Conservation (phyloP, 2,113 vertebrate genomes). For the Seriola rivoliana region DNA sequence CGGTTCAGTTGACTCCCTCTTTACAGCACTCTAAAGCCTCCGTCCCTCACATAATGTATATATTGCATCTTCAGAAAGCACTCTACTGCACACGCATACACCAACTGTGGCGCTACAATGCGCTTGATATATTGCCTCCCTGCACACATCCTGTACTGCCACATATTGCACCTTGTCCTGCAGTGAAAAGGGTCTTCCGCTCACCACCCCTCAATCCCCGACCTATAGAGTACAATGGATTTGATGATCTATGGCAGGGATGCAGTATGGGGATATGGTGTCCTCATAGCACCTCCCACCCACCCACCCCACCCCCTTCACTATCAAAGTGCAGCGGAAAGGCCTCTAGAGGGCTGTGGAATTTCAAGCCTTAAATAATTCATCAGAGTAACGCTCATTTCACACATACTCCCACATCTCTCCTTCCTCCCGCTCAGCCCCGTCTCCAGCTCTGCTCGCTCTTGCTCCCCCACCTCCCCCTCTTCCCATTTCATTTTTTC, state of each 20-base stretch:
- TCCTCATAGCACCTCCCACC: conserved; percentile 45
- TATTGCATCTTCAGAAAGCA: conserved; percentile 17
- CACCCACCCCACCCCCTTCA: conserved; percentile 42
- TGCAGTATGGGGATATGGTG: conserved; percentile 56
- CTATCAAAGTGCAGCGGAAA: conserved; percentile 59
- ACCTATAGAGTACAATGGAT: conserved; percentile 12
- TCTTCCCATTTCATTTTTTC: conserved; percentile 36
- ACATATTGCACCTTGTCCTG: conserved; percentile 38
- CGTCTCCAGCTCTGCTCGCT: conserved; percentile 38
- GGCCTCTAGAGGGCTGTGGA: conserved; percentile 72
- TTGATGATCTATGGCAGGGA: conserved; percentile 37
- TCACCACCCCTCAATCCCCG: conserved; percentile 34
- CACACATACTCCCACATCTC: conserved; percentile 70
- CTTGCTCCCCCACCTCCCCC: neutral
- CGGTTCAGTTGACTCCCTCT: conserved; percentile 25
- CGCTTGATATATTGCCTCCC: conserved; percentile 24
- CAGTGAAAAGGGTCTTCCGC: conserved; percentile 40
- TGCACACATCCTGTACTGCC: conserved; percentile 28
- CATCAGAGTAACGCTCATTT: conserved; percentile 73
- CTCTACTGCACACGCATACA: conserved; percentile 10
- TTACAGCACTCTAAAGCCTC: conserved; percentile 45
- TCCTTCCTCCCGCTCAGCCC: conserved; percentile 48
- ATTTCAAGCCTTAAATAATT: conserved; percentile 84
- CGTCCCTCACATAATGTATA: conserved; percentile 26
- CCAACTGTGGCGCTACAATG: neutral